Evolutionary conservation across 64 coral and sea anemone species (phyloP).

Genomic region (Catalaphyllia jardinei): DNA sequence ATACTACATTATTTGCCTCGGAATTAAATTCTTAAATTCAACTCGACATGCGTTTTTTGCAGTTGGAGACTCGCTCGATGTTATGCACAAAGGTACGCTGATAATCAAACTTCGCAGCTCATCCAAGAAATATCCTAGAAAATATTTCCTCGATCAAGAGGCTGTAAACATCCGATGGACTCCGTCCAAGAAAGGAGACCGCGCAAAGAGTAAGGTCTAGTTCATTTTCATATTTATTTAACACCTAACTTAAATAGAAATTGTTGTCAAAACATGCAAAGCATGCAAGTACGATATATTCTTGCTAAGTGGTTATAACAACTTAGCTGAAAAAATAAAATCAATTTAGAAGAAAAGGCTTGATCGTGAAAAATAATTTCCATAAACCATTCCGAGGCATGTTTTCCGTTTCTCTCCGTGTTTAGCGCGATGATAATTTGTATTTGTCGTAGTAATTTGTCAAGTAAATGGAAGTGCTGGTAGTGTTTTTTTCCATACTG

Average conservation of each 20-base stretch:
- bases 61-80: conserved; percentile 68
- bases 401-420: too few relatives aligned
- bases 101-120: conserved; percentile 71
- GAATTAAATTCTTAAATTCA: background rate
- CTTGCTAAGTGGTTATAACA: too few relatives aligned
- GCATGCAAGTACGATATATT: too few relatives aligned
- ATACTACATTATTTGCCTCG: background rate
- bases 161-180: conserved; percentile 61
- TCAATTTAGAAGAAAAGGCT: too few relatives aligned
- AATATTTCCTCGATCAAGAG: conserved; percentile 61
- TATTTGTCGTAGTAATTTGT: too few relatives aligned
- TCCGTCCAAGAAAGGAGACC: conserved; percentile 81
- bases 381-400: too few relatives aligned
- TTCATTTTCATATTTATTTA: background rate
- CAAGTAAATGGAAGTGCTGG: too few relatives aligned
- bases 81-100: conserved; percentile 74
- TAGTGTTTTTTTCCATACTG: too few relatives aligned
- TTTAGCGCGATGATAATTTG: too few relatives aligned
- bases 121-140: conserved; percentile 76
- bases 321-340: too few relatives aligned
- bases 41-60: conserved; percentile 8
- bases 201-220: conserved; percentile 79
- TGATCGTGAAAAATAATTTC: too few relatives aligned
- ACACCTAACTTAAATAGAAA: background rate
- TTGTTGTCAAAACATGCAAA: too few relatives aligned